phyloP scores from a whole-genome alignment of 2,797 vertebrate species.

The Phaenicophaeus curvirostris region DNA sequence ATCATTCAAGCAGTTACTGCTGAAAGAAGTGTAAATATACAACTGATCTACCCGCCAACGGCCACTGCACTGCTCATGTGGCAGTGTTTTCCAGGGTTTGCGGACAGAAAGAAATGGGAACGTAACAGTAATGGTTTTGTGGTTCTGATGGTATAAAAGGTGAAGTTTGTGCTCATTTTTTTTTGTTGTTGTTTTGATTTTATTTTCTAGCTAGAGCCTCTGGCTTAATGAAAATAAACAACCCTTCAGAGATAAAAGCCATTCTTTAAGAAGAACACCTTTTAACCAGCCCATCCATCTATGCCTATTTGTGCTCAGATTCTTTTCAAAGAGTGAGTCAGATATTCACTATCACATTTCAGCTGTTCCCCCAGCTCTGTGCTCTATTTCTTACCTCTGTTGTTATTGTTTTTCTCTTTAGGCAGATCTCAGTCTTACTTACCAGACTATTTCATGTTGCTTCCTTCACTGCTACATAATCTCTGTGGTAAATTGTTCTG shows the following conservation, averaged over 20 bases:
- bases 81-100: not conserved
- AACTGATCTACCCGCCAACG: not conserved
- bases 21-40: slow-evolving; percentile 1
- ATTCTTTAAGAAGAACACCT: not conserved
- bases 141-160: not conserved
- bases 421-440: not conserved
- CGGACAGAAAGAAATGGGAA: not conserved
- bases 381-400: not conserved
- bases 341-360: not conserved
- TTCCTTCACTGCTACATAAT: not conserved
- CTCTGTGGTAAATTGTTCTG: not conserved
- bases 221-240: not conserved
- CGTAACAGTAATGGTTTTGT: not conserved
- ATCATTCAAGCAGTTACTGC: not conserved
- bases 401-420: not conserved
- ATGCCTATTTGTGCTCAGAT: not conserved
- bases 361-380: not conserved
- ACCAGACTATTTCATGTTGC: not conserved
- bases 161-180: not conserved
- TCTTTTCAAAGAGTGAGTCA: not conserved
- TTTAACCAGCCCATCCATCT: not conserved
- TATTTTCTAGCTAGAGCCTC: not conserved
- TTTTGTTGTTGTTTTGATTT: not conserved
- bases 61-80: not conserved
- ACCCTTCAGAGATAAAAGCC: not conserved